phyloP scores from a whole-genome alignment of 37 sponge, comb jelly and placozoan species.

The Haliclona indistincta region DNA sequence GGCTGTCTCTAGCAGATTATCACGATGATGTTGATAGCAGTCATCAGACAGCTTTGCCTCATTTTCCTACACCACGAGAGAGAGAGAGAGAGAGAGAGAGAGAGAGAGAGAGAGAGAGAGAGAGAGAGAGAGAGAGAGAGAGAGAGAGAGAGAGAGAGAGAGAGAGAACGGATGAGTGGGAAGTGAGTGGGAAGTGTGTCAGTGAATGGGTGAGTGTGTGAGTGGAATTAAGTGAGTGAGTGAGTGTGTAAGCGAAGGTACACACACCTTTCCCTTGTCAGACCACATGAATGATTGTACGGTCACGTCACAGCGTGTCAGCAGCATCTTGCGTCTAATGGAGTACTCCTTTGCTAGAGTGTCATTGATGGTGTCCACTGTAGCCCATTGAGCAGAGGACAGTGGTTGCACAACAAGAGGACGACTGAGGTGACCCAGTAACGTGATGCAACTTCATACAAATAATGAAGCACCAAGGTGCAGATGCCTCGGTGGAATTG shows the following conservation, averaged over 20 bases:
- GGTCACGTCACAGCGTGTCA: constrained; percentile 90
- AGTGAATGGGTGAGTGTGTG: too few relatives aligned
- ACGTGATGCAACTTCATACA: too few relatives aligned
- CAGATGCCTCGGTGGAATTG: too few relatives aligned
- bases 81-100: constrained; percentile 2
- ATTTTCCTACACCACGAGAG: too few relatives aligned
- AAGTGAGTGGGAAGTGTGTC: background rate
- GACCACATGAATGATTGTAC: constrained; percentile 92
- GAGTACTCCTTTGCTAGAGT: constrained; percentile 68
- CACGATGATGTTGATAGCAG: too few relatives aligned
- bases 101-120: background rate
- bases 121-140: background rate
- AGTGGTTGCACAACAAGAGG: constrained; percentile 48
- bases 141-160: constrained; percentile 6
- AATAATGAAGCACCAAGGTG: too few relatives aligned
- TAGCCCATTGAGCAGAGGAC: constrained; percentile 58
- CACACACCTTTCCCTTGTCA: constrained; percentile 64
- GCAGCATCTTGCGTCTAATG: constrained; percentile 73
- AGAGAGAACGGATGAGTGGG: background rate
- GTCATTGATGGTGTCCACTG: constrained; percentile 72
- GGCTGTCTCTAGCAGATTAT: constrained; percentile 13
- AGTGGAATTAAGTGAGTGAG: too few relatives aligned
- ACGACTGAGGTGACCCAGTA: constrained; percentile 10
- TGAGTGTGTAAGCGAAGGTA: too few relatives aligned
- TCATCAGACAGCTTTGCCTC: too few relatives aligned